Conservation (phyloP, 1,140 invertebrate species). For the Maniola jurtina region DNA sequence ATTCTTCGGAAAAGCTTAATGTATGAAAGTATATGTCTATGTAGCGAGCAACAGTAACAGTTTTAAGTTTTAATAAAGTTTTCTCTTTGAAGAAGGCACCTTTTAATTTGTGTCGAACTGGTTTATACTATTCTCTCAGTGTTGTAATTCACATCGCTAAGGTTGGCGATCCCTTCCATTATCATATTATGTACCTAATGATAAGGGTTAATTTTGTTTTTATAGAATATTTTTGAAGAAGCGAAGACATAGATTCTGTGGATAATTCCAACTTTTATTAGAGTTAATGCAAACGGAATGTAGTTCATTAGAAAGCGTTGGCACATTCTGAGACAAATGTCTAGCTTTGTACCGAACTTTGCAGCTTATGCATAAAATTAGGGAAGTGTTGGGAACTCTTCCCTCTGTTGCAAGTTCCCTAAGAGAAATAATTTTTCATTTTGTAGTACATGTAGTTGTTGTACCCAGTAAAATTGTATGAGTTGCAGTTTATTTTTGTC, state of each 20-base stretch:
- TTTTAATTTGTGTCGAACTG: too few species aligned
- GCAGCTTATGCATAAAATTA: conserved; percentile 1
- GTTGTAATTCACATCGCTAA: too few species aligned
- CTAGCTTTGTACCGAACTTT: conserved; percentile 2
- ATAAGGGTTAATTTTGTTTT: too few species aligned
- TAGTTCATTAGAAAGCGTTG: conserved; percentile 34
- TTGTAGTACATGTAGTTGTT: neutral
- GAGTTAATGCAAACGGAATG: conserved; percentile 15
- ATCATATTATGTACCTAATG: too few species aligned
- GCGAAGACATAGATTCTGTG: neutral
- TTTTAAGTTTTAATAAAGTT: too few species aligned
- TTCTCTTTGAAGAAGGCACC: too few species aligned
- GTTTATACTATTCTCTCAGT: too few species aligned
- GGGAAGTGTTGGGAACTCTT: neutral
- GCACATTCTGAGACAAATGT: conserved; percentile 33
- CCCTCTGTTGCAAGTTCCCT: conserved; percentile 1
- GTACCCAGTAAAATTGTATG: neutral
- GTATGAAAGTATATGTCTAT: too few species aligned
- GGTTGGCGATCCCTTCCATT: too few species aligned
- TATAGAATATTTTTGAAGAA: too few species aligned
- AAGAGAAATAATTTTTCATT: conserved; percentile 5
- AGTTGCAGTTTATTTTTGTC: too few species aligned
- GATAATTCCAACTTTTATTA: neutral
- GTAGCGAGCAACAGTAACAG: too few species aligned
- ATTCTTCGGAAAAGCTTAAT: neutral